Evolutionary conservation across 2,113 vertebrate species (phyloP).

Genomic region (Phrynosoma blainvillii): DNA sequence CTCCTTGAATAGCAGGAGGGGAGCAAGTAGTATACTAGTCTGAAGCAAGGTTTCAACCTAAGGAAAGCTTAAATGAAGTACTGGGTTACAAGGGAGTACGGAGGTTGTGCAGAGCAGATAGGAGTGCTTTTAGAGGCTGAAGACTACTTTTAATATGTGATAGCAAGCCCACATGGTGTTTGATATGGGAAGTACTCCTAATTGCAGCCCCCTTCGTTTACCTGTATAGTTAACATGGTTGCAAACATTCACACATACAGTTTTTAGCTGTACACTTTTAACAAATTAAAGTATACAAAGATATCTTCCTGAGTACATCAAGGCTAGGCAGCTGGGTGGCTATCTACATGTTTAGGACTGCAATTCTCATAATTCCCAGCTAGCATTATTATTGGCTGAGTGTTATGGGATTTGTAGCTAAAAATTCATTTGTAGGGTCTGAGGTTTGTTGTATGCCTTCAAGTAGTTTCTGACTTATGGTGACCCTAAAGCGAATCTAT

Average conservation of each 20-base stretch:
- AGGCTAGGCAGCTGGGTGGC: too few species aligned
- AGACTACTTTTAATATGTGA: not conserved
- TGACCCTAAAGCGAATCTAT: too few species aligned
- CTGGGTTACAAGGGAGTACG: not conserved
- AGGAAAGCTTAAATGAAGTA: not conserved
- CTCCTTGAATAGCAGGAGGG: not conserved
- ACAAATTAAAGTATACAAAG: not conserved
- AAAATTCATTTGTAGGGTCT: too few species aligned
- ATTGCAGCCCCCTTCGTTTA: not conserved
- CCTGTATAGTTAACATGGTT: not conserved
- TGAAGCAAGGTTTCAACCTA: not conserved
- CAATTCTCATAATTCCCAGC: too few species aligned
- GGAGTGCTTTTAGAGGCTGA: not conserved
- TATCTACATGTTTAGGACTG: too few species aligned
- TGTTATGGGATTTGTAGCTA: too few species aligned
- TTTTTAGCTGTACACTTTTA: not conserved
- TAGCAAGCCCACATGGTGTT: not conserved
- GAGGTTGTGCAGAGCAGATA: not conserved
- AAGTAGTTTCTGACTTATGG: too few species aligned
- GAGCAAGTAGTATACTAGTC: not conserved
- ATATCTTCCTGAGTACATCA: not conserved
- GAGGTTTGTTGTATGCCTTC: too few species aligned
- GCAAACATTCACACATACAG: not conserved
- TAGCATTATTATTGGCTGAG: too few species aligned
- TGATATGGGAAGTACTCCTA: not conserved